phyloP scores from a whole-genome alignment of 2,888 invertebrate species.

The Augochlorella aurata region DNA sequence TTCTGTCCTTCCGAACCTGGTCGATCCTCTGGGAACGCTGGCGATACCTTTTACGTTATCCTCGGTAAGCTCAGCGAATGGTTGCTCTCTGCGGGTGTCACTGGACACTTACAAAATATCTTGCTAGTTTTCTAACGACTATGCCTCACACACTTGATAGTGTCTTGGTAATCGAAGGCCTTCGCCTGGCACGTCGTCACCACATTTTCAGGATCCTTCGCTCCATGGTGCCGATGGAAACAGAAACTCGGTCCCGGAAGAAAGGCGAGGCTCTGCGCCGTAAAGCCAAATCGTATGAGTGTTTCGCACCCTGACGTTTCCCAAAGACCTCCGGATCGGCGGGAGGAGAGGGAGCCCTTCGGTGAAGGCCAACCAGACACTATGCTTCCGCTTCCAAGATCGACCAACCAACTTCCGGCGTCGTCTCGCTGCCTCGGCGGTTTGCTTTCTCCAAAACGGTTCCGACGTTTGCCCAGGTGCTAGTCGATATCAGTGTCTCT shows the following conservation, averaged over 20 bases:
- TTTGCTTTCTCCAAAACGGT: background rate
- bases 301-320: constrained; percentile 37
- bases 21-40: background rate
- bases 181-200: constrained; percentile 77
- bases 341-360: background rate
- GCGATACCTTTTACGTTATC: background rate
- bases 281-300: constrained; percentile 42
- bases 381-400: constrained; percentile 4
- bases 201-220: constrained; percentile 80
- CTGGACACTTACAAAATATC: constrained; percentile 42
- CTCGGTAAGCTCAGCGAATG: background rate
- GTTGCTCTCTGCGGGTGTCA: constrained; percentile 36
- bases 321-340: constrained; percentile 17
- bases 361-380: constrained; percentile 23
- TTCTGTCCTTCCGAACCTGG: background rate
- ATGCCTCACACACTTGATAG: constrained; percentile 80
- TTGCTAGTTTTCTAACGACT: constrained; percentile 68
- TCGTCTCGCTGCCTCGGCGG: too few relatives aligned
- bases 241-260: constrained; percentile 41
- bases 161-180: constrained; percentile 77
- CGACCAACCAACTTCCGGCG: background rate
- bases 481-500: constrained; percentile 65
- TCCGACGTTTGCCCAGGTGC: background rate
- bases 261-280: constrained; percentile 49
- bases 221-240: constrained; percentile 74